Evolutionary conservation across 2,113 vertebrate genomes (phyloP).

Genomic region (Platichthys stellatus): DNA sequence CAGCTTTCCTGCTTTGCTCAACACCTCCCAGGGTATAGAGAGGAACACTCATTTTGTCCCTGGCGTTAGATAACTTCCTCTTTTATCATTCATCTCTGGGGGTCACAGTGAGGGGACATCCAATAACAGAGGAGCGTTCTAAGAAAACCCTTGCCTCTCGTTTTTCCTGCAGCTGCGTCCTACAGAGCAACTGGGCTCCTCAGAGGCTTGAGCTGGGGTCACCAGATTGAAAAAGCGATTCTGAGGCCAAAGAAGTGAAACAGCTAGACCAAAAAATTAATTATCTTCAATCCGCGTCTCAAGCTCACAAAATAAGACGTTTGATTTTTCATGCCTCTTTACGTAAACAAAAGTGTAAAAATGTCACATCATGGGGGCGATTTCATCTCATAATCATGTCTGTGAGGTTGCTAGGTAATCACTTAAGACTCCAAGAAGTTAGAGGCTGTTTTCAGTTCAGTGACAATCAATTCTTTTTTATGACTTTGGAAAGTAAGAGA

Average conservation of each 20-base stretch:
- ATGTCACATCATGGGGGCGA: too few relatives aligned
- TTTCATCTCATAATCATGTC: background rate
- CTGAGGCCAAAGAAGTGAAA: background rate
- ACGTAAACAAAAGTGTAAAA: background rate
- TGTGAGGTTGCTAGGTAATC: background rate
- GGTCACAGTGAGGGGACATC: slow-evolving; percentile 25
- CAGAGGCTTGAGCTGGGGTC: slow-evolving; percentile 10
- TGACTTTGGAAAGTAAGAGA: background rate
- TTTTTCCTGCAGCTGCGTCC: slow-evolving; percentile 54
- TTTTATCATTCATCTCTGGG: slow-evolving; percentile 23
- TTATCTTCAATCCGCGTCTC: background rate
- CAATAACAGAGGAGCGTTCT: slow-evolving; percentile 24
- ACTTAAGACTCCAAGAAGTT: background rate
- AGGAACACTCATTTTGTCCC: slow-evolving; percentile 13
- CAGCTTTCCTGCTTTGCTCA: slow-evolving; percentile 26
- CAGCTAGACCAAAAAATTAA: background rate
- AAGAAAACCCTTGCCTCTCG: slow-evolving; percentile 40
- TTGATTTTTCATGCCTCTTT: background rate
- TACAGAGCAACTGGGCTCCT: slow-evolving; percentile 8
- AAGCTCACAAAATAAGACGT: background rate
- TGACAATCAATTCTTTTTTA: too few relatives aligned
- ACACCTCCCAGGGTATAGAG: slow-evolving; percentile 44
- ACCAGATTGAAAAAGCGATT: slow-evolving; percentile 32
- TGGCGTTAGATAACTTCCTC: slow-evolving; percentile 14
- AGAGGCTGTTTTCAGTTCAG: background rate